Conservation (phyloP, 2,797 vertebrate genomes). For the Schizothorax lantsangensis region DNA sequence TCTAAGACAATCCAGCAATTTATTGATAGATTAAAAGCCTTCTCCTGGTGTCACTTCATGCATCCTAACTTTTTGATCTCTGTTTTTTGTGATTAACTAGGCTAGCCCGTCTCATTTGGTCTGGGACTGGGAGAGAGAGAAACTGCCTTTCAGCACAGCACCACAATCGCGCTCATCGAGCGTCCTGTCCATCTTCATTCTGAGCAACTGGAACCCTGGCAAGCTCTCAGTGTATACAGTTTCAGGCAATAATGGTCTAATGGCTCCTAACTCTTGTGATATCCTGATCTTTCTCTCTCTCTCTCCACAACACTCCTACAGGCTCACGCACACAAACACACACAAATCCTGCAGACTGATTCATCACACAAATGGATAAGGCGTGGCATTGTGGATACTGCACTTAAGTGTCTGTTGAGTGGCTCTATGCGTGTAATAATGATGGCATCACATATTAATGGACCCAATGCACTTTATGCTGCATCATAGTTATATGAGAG, state of each 20-base stretch:
- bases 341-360: constrained; percentile 39
- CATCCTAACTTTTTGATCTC: neutral
- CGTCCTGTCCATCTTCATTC: constrained; percentile 49
- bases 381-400: constrained; percentile 54
- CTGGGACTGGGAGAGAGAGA: constrained; percentile 24
- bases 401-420: constrained; percentile 73
- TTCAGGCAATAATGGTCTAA: constrained; percentile 70
- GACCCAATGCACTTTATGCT: constrained; percentile 40
- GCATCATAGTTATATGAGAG: constrained; percentile 47
- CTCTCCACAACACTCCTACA: constrained; percentile 56
- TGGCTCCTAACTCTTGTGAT: constrained; percentile 65
- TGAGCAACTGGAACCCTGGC: constrained; percentile 57
- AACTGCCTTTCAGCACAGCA: constrained; percentile 44
- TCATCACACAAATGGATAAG: constrained; percentile 58
- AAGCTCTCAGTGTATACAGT: constrained; percentile 77
- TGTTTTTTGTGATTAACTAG: neutral
- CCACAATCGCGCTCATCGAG: constrained; percentile 27
- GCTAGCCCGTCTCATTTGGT: neutral
- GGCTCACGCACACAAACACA: constrained; percentile 16
- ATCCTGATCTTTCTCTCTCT: constrained; percentile 60
- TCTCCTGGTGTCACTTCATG: neutral
- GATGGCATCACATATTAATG: constrained; percentile 65
- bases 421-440: constrained; percentile 76
- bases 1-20: neutral
- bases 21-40: neutral